A percentile compares a stretch with the other conserved stretches of the same genome.
Evolutionary conservation across 2,888 invertebrate species (phyloP).

Genomic region (Tenthredo mesomela): DNA sequence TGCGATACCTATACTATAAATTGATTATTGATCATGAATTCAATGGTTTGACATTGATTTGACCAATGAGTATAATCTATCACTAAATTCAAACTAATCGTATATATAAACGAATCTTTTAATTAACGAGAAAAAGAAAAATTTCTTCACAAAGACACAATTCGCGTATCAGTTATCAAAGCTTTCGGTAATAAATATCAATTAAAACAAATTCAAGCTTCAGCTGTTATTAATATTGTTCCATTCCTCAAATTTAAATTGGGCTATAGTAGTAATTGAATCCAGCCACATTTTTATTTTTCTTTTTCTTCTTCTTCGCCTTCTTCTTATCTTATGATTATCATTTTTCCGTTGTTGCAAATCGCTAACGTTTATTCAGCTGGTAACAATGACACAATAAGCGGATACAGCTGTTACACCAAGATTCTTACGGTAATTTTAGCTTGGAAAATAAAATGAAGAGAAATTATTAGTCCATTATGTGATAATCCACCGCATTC

Average conservation of each 20-base stretch:
- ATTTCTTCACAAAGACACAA: not conserved
- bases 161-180: not conserved
- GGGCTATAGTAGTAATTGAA: not conserved
- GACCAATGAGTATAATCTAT: not conserved
- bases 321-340: no score
- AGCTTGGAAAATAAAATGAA: not conserved
- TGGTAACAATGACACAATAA: not conserved
- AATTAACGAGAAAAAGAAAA: not conserved
- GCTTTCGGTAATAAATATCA: not conserved
- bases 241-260: not conserved
- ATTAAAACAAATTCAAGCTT: not conserved
- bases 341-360: not conserved
- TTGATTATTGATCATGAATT: not conserved
- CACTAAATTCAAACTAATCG: not conserved
- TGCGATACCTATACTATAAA: not conserved
- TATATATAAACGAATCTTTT: not conserved
- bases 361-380: not conserved
- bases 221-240: not conserved
- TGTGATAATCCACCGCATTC: not conserved
- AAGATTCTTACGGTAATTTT: not conserved
- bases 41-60: not conserved
- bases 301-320: not conserved
- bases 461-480: not conserved
- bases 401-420: not conserved
- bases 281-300: not conserved